phyloP scores from a whole-genome alignment of 2,797 vertebrate species.

The Labroides dimidiatus region DNA sequence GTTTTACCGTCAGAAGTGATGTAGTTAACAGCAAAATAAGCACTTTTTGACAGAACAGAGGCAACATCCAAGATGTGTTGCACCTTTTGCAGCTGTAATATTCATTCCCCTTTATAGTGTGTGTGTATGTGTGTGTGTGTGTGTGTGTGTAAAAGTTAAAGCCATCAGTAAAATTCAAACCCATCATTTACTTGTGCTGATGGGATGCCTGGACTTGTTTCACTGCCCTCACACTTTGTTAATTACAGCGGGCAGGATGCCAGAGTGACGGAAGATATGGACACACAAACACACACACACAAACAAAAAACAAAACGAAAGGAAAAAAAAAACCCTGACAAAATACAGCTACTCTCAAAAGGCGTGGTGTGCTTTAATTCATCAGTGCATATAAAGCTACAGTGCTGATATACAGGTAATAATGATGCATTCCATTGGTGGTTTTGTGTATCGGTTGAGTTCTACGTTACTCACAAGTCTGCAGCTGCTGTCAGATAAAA shows the following conservation, averaged over 20 bases:
- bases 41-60: not conserved
- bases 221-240: constrained; percentile 39
- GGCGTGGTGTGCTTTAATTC: constrained; percentile 20
- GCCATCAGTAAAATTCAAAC: constrained; percentile 43
- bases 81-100: not conserved
- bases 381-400: constrained; percentile 8
- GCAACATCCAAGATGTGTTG: not conserved
- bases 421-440: not conserved
- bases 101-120: not conserved
- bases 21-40: not conserved
- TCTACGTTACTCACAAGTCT: not conserved
- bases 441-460: not conserved
- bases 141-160: not conserved
- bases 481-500: not conserved
- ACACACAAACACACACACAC: not conserved
- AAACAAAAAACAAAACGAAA: too few species aligned
- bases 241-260: constrained; percentile 50
- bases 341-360: not conserved
- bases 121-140: too few species aligned
- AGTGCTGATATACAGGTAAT: not conserved
- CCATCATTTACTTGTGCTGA: constrained; percentile 47
- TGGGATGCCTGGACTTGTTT: constrained; percentile 50
- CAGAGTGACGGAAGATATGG: constrained; percentile 3
- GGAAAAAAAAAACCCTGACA: too few species aligned
- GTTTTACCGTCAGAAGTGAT: not conserved